These are phyloP conservation scores for Cryptotermes secundus DNA, from an alignment of 1,140 invertebrate genomes.

Conservation along the genomic window DNA sequence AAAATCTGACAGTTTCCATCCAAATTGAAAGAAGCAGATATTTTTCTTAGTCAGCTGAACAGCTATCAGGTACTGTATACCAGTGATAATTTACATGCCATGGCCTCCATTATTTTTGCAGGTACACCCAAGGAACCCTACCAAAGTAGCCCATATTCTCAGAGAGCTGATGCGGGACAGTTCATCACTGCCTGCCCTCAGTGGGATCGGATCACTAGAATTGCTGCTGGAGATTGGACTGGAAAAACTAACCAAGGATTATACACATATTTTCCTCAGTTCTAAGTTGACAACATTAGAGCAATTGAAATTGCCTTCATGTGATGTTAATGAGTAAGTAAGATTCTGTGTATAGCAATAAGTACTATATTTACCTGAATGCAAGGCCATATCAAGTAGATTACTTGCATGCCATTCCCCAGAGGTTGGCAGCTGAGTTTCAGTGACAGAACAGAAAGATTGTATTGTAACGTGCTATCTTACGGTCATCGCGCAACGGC, in stretches of 20 bases:
- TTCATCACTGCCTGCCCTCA: neutral
- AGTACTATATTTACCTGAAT: too few relatives aligned
- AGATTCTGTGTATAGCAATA: too few relatives aligned
- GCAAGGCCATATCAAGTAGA: too few relatives aligned
- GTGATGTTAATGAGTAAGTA: neutral
- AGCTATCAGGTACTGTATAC: too few relatives aligned
- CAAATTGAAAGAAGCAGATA: too few relatives aligned
- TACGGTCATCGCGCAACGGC: too few relatives aligned
- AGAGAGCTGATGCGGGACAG: neutral
- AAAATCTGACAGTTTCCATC: too few relatives aligned
- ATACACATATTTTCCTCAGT: constrained; percentile 1
- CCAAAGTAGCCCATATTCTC: neutral
- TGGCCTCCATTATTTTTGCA: neutral
- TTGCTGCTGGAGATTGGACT: neutral
- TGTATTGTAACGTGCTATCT: too few relatives aligned
- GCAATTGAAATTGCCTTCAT: neutral
- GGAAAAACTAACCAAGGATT: neutral
- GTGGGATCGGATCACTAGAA: neutral
- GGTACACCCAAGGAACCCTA: neutral
- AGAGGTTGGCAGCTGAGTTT: neutral
- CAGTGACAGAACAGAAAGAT: neutral
- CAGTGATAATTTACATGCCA: neutral
- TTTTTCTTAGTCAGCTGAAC: too few relatives aligned
- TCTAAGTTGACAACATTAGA: neutral
- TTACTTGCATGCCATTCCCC: too few relatives aligned